Evolutionary conservation across 1,140 invertebrate genomes (phyloP), one percentile per base, ranked within the genome.

Genomic region (Orussus abietinus): DNA sequence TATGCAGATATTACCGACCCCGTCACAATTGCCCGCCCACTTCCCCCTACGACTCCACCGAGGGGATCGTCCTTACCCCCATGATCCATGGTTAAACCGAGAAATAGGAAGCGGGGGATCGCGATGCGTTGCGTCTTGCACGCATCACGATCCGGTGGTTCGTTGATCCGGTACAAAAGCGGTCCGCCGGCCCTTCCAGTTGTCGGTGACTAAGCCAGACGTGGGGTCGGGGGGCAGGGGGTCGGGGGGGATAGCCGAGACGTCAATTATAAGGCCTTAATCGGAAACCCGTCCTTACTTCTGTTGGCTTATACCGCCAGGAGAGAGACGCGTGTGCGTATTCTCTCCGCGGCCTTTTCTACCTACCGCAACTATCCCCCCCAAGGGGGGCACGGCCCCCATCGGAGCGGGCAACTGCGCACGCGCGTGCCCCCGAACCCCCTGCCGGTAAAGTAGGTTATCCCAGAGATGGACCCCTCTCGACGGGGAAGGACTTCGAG

Each of bases 251-350:
- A 51, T 49, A 52, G 45, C 51, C 57, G 57, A 59, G 63, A 66
- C 62, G 63, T 70, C 63, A 70, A 70, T 70, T 70, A 70, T 66
- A 67, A 67, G 52, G 57, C 64, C 67, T 68, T 68, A 69, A 69
- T 69, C 63, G 67, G 63, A 70, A 70, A 70, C 66, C 59, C 64
- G 66, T 70, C 64, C 60, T 67, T 69, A 65, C 63, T 69, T 64
- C 54, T 66, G 62, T 64, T 62, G 53, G 60, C 59, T 62, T 66
- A 62, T 59, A 55, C 43, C 48, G 44, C 46, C 47, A 42, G 19
- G 43, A 51, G 48, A 46, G 50, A 57, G 44, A 55, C 47, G 55
- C 19, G 19, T 38, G 9, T 42, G 12, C 4, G 12, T 11, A 37
- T 42, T 42, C 42, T 36, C 38, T 42, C 21, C 22, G 11, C 30